Conservation (phyloP, 2,888 invertebrate genomes). For the Drosophila borealis region DNA sequence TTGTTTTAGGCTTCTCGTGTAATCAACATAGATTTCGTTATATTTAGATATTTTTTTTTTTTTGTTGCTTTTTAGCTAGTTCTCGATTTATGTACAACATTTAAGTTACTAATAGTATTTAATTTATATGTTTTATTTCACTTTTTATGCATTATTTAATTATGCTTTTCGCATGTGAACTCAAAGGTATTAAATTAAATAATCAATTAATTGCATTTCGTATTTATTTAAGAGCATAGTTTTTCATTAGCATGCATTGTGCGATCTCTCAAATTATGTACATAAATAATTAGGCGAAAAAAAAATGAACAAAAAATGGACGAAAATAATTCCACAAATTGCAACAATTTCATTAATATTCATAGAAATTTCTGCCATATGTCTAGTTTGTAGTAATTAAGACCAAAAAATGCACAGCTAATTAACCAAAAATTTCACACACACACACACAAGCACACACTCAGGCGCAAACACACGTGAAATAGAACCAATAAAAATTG, state of each 20-base stretch:
- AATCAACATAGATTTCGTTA: slow-evolving; percentile 28
- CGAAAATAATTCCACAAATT: slow-evolving; percentile 5
- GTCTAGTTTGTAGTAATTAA: slow-evolving; percentile 12
- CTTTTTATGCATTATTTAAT: slow-evolving; percentile 16
- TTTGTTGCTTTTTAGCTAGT: slow-evolving; percentile 44
- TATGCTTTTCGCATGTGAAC: slow-evolving; percentile 15
- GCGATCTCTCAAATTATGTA: slow-evolving; percentile 42
- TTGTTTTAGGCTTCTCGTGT: slow-evolving; percentile 59
- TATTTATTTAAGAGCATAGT: slow-evolving; percentile 7
- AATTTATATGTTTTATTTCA: slow-evolving; percentile 19
- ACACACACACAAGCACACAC: slow-evolving; percentile 5
- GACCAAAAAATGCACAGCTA: slow-evolving; percentile 27
- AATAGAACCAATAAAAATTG: slow-evolving; percentile 15
- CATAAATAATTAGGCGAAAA: slow-evolving; percentile 36
- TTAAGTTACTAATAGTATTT: slow-evolving; percentile 72
- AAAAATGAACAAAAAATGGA: not conserved
- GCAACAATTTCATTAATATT: slow-evolving; percentile 30
- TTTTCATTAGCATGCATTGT: slow-evolving; percentile 22
- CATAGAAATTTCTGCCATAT: slow-evolving; percentile 13
- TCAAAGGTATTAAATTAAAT: not conserved
- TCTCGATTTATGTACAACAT: slow-evolving; percentile 74
- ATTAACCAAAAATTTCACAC: slow-evolving; percentile 41
- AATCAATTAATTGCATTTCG: slow-evolving; percentile 19
- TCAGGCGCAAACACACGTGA: slow-evolving; percentile 3
- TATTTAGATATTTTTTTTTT: not conserved